Percentiles rank a stretch among this genome's conserved stretches.
phyloP scores from a whole-genome alignment of 1,140 invertebrate species.

The Cotesia chilonis region DNA sequence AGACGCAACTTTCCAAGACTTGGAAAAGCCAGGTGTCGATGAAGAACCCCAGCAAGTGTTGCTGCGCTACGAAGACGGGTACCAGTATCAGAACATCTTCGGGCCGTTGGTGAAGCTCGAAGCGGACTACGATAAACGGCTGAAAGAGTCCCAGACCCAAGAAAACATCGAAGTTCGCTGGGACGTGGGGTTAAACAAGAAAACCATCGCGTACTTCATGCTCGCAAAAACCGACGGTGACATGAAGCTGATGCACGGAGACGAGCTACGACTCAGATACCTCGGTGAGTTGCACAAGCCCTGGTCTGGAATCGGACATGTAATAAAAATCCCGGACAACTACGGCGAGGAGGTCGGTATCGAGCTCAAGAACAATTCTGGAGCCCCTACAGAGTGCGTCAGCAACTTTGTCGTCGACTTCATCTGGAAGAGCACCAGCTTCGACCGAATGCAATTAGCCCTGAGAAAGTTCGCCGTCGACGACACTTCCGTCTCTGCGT shows the following conservation, averaged over 20 bases:
- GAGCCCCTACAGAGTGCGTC: conserved; percentile 90
- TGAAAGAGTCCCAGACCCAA: conserved; percentile 98
- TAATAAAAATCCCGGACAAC: conserved; percentile 99
- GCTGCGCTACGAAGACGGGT: conserved; percentile 95
- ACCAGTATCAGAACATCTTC: conserved; percentile 99
- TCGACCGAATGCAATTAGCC: conserved; percentile 97
- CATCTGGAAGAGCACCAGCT: conserved; percentile 99
- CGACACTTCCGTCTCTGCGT: conserved; percentile 94
- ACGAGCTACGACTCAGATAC: conserved; percentile 94
- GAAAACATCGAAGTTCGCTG: conserved; percentile 98
- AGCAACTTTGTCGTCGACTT: conserved; percentile 99
- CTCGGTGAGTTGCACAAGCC: conserved; percentile 91
- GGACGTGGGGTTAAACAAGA: conserved; percentile 98
- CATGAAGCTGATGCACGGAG: conserved; percentile 99
- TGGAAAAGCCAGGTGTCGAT: conserved; percentile 97
- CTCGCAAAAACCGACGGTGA: conserved; percentile 98
- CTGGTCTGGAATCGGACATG: conserved; percentile 95
- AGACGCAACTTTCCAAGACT: conserved; percentile 96
- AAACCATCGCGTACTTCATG: conserved; percentile 96
- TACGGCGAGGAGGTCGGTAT: conserved; percentile 98
- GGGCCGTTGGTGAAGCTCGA: conserved; percentile 96
- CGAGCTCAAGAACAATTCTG: conserved; percentile 90
- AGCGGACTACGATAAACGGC: conserved; percentile 97
- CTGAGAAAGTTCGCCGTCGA: conserved; percentile 96
- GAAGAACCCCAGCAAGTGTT: conserved; percentile 96